These are phyloP conservation scores for Anthonomus grandis DNA, from an alignment of 1,140 invertebrate species.

Conservation along the genomic window DNA sequence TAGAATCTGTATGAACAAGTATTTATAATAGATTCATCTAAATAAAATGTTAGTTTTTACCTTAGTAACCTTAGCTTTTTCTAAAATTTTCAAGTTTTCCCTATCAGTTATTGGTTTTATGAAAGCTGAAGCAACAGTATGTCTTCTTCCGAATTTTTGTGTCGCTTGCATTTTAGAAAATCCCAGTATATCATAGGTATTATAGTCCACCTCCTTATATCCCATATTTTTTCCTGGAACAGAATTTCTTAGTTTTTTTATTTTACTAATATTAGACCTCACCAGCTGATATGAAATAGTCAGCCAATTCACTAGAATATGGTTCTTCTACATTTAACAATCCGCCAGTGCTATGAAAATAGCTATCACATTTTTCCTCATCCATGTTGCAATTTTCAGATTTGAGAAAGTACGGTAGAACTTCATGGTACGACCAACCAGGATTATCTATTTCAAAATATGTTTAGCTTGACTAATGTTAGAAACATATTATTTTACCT, in stretches of 20 bases:
- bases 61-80: constrained; percentile 57
- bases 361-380: constrained; percentile 34
- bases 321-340: constrained; percentile 58
- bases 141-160: constrained; percentile 53
- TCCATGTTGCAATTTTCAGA: constrained; percentile 55
- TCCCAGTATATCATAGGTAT: constrained; percentile 56
- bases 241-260: not conserved
- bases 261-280: constrained; percentile 4
- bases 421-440: constrained; percentile 52
- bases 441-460: constrained; percentile 7
- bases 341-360: constrained; percentile 40
- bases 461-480: not conserved
- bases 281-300: constrained; percentile 64
- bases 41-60: too few species aligned
- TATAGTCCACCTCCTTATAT: constrained; percentile 45
- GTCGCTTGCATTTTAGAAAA: constrained; percentile 63
- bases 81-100: constrained; percentile 62
- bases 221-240: constrained; percentile 54
- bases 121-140: constrained; percentile 58
- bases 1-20: constrained; percentile 53
- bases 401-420: constrained; percentile 51
- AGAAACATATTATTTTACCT: constrained; percentile 51
- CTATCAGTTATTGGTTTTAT: constrained; percentile 55
- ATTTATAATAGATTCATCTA: too few species aligned
- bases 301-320: constrained; percentile 47